phyloP scores from a whole-genome alignment of 1,140 invertebrate species.

The Aricia agestis region DNA sequence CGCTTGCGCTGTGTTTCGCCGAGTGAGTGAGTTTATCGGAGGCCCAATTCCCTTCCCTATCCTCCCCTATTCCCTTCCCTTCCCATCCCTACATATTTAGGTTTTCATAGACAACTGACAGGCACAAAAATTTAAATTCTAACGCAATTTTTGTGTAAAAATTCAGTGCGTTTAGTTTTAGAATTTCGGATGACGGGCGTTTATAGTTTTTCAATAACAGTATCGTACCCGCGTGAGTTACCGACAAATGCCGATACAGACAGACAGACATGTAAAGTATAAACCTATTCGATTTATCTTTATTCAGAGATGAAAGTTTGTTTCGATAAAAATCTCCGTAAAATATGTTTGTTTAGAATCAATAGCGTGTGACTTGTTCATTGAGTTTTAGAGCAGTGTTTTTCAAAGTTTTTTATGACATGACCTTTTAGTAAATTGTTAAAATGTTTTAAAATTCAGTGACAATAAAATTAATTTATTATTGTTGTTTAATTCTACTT shows the following conservation, averaged over 20 bases:
- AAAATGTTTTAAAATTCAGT: too few species aligned
- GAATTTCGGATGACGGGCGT: neutral
- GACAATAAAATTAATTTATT: too few species aligned
- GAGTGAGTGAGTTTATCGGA: too few species aligned
- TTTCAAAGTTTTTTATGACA: too few species aligned
- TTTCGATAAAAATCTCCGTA: neutral
- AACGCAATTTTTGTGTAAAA: neutral
- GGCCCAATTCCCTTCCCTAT: too few species aligned
- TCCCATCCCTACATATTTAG: neutral
- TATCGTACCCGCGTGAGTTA: slow-evolving; percentile 60
- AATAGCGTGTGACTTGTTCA: neutral
- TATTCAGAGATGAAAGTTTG: slow-evolving; percentile 26
- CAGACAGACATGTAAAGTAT: slow-evolving; percentile 54
- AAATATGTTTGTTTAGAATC: neutral
- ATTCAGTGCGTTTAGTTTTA: neutral
- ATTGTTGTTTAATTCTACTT: too few species aligned
- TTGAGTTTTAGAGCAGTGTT: neutral
- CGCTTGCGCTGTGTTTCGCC: too few species aligned
- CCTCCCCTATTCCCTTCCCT: too few species aligned
- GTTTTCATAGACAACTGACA: neutral
- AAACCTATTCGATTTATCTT: slow-evolving; percentile 46
- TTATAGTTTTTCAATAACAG: slow-evolving; percentile 51
- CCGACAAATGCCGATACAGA: slow-evolving; percentile 56
- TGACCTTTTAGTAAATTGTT: too few species aligned
- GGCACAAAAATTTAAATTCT: neutral